Conservation (phyloP, 2,113 vertebrate species). For the Nansenia antarctica region DNA sequence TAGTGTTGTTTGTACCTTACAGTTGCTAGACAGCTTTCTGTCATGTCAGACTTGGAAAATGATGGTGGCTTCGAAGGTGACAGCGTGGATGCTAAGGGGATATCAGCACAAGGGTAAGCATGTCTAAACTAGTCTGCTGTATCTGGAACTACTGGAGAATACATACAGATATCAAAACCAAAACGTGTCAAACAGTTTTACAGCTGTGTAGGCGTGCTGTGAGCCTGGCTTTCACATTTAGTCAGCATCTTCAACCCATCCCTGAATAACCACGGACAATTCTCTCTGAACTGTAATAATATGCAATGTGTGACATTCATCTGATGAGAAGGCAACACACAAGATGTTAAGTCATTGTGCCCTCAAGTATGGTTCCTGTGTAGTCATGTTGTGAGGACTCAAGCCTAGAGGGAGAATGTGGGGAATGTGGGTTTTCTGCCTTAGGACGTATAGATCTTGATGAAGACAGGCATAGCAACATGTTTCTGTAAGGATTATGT, state of each 20-base stretch:
- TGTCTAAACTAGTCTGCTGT: not conserved
- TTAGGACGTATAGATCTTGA: too few species aligned
- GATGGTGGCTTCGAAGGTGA: conserved; percentile 3
- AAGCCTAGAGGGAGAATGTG: too few species aligned
- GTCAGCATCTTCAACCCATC: not conserved
- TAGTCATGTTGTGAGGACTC: too few species aligned
- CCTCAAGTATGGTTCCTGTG: not conserved
- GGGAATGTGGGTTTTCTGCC: too few species aligned
- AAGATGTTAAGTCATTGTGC: not conserved
- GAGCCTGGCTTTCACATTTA: not conserved
- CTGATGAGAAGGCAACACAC: not conserved
- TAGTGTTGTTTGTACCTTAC: too few species aligned
- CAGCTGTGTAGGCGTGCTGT: too few species aligned
- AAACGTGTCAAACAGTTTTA: not conserved
- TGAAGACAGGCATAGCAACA: too few species aligned
- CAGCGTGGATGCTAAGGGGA: conserved; percentile 19
- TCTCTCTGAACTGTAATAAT: not conserved
- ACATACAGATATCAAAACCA: not conserved
- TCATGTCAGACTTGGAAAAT: conserved; percentile 7
- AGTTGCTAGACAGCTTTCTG: too few species aligned
- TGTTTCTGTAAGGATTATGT: not conserved
- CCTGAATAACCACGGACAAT: not conserved
- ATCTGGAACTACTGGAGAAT: not conserved
- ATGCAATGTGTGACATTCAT: not conserved
- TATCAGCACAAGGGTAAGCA: conserved; percentile 5